These are phyloP conservation scores for Rhadinocentrus ornatus DNA, from an alignment of 2,797 vertebrate genomes.

Conservation along the genomic window DNA sequence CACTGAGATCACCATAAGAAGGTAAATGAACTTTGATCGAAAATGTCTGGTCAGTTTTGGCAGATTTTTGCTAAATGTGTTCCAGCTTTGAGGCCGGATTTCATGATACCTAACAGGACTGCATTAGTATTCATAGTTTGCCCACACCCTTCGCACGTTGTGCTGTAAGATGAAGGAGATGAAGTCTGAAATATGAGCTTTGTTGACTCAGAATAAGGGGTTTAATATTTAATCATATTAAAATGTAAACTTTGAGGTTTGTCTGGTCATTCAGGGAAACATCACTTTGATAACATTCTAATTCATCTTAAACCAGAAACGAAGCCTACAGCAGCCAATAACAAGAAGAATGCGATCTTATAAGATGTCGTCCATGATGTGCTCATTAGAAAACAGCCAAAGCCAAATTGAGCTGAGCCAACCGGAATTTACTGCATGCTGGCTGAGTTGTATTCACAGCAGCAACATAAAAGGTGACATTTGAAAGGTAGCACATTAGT, in stretches of 20 bases:
- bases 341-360: neutral
- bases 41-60: no score
- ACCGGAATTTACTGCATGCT: slow-evolving; percentile 50
- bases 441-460: slow-evolving; percentile 65
- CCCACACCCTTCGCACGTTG: no score
- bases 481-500: slow-evolving; percentile 78
- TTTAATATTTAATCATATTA: no score
- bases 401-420: slow-evolving; percentile 54
- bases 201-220: slow-evolving; percentile 19
- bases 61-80: no score
- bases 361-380: slow-evolving; percentile 22
- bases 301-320: neutral
- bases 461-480: slow-evolving; percentile 78
- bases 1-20: no score
- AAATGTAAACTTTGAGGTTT: slow-evolving; percentile 12
- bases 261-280: neutral
- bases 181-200: neutral
- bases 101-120: no score
- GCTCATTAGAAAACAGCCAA: slow-evolving; percentile 54
- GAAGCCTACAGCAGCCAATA: neutral
- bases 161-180: neutral
- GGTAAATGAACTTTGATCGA: no score
- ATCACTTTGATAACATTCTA: no score
- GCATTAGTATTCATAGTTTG: no score
- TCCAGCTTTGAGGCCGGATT: no score